Evolutionary conservation across 2,888 invertebrate species (phyloP), one percentile per base, ranked within the genome.

Genomic region (Platypus cylindrus): DNA sequence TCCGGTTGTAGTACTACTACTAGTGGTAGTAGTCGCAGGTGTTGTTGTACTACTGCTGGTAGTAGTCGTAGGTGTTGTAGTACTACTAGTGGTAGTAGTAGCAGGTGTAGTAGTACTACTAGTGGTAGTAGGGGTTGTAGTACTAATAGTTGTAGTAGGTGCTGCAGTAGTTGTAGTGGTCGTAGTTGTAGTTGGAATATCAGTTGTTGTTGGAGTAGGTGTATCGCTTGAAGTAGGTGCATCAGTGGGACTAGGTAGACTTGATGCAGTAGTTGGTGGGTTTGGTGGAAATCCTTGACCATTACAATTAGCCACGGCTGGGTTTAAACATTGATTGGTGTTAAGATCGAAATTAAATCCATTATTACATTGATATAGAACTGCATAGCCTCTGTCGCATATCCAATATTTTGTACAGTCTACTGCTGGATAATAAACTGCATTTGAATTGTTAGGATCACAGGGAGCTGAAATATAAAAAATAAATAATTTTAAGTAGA

Each of bases 351-450:
- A 27, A 14, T 15, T 27, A 4, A 27, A 9, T 5, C 27, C 27
- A 14, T 13, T 12, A 4, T 13, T 13, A 14, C 27, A 27, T 3
- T 13, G 27, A 15, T 5, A 3, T 14, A 27, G 15, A 4, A 15
- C 15, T 13, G 27, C 14, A 7, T 15, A 13, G 8, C 27, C 27
- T 5, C 15, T 27, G 4, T 13, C 9, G 15, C 27, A 27, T 9
- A 15, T 7, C 27, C 27, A 27, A 9, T 15, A 27, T 27, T 27
- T 27, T 14, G 27, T 14, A 16, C 27, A 27, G 15, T 27, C 15
- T 27, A 27, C 14, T 12, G 27, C 27, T 3, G 27, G 5, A 12
- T 15, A 27, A 27, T 27, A 27, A 3, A 27, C 9, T 4, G 27
- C 13, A 4, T 3, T 12, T 5, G 14, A 13, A 9, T 12, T 14